Base-by-base conservation (phyloP, 1,140 invertebrate species). In the Euglossa dilemma region DNA sequence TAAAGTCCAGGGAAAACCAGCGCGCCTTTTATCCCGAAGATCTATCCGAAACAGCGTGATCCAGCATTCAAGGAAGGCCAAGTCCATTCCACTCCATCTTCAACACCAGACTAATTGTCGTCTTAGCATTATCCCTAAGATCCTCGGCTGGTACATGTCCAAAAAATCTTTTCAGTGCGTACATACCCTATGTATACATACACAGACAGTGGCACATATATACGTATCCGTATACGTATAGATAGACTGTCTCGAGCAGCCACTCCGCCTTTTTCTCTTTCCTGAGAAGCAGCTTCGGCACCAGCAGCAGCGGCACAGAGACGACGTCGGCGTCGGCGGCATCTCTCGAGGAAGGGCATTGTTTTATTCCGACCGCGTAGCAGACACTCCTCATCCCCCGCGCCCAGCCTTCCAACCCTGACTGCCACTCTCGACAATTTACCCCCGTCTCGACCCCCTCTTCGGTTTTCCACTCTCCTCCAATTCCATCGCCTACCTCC, bases 331-430 rank as follows among this genome's bases (percentile, higher is more conserved):
- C 74, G 83, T 57, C 85, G 86, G 69, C 89, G 87, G 92, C 91
- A 90, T 93, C 91, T 92, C 91, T 93, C 89, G 90, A 90, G 89
- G 89, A 92, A 92, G 88, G 87, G 92, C 91, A 93, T 93, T 93
- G 92, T 93, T 93, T 93, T 93, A 93, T 93, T 93, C 92, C 91
- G 84, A 90, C 92, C 92, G 92, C 92, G 92, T 93, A 93, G 90
- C 92, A 93, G 92, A 93, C 92, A 92, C 92, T 92, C 88, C 91
- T 92, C 92, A 91, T 89, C 90, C 85, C 77, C 84, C 85, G 72
- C 54, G 61, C 66, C 85, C 59, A 57, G 28, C 59, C 77, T 73
- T 82, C 84, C 57, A 86, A 88, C 88, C 87, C 89, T 89, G 88
- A 83, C 91, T 91, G 88, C 88, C 86, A 90, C 91, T 90, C 91